Conservation (phyloP, 1,140 invertebrate species). For the Zaprionus gabonicus region DNA sequence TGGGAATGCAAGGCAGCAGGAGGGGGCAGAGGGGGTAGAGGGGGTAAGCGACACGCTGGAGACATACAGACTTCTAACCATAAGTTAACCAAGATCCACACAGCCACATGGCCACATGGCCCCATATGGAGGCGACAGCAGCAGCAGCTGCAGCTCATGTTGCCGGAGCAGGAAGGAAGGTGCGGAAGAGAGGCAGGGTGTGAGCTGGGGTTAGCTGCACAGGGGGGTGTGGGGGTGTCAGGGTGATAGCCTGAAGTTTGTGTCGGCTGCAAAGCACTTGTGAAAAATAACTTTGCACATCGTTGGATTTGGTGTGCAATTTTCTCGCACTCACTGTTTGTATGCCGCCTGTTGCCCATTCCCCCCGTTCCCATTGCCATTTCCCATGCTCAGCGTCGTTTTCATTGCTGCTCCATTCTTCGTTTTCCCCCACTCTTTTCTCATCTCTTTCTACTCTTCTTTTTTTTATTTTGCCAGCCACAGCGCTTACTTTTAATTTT, state of each 20-base stretch:
- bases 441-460: conserved; percentile 7
- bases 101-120: conserved; percentile 71
- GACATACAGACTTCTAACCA: conserved; percentile 64
- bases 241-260: conserved; percentile 26
- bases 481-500: conserved; percentile 77
- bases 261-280: conserved; percentile 75
- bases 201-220: neutral
- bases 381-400: neutral
- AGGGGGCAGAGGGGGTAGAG: neutral
- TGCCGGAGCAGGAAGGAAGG: neutral
- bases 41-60: conserved; percentile 18
- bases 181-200: no score
- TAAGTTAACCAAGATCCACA: conserved; percentile 82
- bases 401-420: neutral
- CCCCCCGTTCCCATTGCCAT: neutral
- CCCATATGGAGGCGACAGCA: conserved; percentile 73
- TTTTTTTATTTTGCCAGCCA: conserved; percentile 28
- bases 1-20: conserved; percentile 57
- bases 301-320: conserved; percentile 81
- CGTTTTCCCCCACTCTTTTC: conserved; percentile 5
- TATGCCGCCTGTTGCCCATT: conserved; percentile 8
- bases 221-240: neutral
- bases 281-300: conserved; percentile 83
- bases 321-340: conserved; percentile 50
- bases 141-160: conserved; percentile 7